Evolutionary conservation across 2,888 invertebrate species (phyloP).

Genomic region (Bimastos eiseni): DNA sequence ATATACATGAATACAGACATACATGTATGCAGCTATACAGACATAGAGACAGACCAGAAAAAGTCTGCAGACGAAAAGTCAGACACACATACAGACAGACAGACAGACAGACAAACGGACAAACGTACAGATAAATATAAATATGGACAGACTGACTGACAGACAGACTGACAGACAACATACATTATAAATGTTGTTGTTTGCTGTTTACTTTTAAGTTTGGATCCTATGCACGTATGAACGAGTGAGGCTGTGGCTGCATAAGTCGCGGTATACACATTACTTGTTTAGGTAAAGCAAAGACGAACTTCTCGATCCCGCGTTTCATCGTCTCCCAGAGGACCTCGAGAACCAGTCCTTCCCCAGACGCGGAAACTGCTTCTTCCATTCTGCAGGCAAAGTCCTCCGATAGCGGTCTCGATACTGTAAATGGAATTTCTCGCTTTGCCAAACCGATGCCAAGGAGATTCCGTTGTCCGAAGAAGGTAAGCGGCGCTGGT

Average conservation of each 20-base stretch:
- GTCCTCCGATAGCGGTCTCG: neutral
- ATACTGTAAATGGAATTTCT: neutral
- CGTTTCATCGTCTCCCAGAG: neutral
- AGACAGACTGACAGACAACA: no score
- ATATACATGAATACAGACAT: accelerated
- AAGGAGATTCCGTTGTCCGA: neutral
- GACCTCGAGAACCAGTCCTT: neutral
- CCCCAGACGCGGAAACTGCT: neutral
- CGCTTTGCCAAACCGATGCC: neutral
- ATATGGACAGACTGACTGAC: no score
- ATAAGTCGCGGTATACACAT: no score
- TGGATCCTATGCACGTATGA: no score
- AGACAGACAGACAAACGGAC: no score
- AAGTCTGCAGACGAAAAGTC: no score
- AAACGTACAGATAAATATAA: no score
- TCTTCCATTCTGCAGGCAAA: neutral
- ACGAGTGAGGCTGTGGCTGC: no score
- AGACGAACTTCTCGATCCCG: neutral
- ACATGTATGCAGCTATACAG: neutral
- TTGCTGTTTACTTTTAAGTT: no score
- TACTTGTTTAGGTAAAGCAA: neutral
- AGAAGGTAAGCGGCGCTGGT: neutral
- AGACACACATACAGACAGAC: no score
- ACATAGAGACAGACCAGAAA: neutral
- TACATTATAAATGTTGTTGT: no score